Evolutionary conservation across 2,888 invertebrate species (phyloP).

Genomic region (Hemaris fuciformis): DNA sequence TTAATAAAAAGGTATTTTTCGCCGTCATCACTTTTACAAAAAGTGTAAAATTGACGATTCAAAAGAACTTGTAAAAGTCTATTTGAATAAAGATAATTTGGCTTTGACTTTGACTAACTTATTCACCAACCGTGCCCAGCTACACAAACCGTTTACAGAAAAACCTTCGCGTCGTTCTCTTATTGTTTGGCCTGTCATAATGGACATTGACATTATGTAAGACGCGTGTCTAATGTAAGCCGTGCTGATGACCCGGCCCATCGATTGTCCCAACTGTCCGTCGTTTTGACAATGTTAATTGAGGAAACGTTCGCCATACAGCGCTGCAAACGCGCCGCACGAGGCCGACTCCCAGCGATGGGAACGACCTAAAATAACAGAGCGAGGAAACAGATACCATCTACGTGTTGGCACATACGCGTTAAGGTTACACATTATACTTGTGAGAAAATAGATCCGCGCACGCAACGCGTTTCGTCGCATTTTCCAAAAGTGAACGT

Average conservation of each 20-base stretch:
- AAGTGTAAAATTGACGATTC: constrained; percentile 39
- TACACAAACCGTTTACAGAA: constrained; percentile 49
- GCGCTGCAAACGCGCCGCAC: constrained; percentile 32
- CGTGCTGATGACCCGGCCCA: constrained; percentile 40
- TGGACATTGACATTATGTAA: constrained; percentile 37
- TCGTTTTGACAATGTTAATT: constrained; percentile 44
- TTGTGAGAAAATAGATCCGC: constrained; percentile 42
- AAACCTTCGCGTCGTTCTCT: constrained; percentile 46
- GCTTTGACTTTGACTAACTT: too few relatives aligned
- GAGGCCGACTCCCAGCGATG: constrained; percentile 57
- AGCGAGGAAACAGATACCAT: constrained; percentile 47
- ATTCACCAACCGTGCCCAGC: constrained; percentile 34
- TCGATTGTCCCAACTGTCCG: constrained; percentile 43
- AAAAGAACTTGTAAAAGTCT: too few relatives aligned
- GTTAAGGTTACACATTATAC: constrained; percentile 38
- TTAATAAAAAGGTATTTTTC: constrained; percentile 49
- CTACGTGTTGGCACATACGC: constrained; percentile 32
- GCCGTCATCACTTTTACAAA: constrained; percentile 45
- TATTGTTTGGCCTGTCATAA: constrained; percentile 33
- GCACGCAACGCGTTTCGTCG: constrained; percentile 32
- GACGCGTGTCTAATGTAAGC: constrained; percentile 45
- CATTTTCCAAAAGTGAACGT: constrained; percentile 12
- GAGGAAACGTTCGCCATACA: constrained; percentile 44
- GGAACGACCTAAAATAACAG: constrained; percentile 72
- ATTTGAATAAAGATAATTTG: too few relatives aligned